Conservation (phyloP, 2,113 vertebrate genomes). For the Hemiprocne comata region DNA sequence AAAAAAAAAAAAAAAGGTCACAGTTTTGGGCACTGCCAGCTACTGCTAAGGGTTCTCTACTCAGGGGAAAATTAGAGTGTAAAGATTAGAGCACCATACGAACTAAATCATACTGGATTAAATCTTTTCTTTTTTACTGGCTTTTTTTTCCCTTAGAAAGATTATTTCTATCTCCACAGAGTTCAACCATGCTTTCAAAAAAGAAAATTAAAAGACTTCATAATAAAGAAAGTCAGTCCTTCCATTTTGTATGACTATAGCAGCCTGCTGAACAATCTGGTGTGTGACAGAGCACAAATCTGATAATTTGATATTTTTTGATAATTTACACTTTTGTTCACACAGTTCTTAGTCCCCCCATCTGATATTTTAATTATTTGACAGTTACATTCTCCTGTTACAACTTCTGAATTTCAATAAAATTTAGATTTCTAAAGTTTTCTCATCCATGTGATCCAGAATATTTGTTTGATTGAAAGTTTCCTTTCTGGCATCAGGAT, state of each 20-base stretch:
- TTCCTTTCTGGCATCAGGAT: background rate
- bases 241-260: background rate
- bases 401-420: background rate
- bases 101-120: background rate
- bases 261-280: slow-evolving; percentile 19
- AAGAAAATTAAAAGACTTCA: background rate
- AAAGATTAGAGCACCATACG: background rate
- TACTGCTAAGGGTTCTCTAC: background rate
- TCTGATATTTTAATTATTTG: background rate
- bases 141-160: background rate
- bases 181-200: background rate
- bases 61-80: background rate
- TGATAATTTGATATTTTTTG: background rate
- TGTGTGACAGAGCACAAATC: background rate
- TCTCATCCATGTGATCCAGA: background rate
- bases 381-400: background rate
- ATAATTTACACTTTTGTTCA: slow-evolving; percentile 8
- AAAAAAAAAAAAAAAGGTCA: background rate
- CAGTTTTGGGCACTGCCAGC: background rate
- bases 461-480: background rate
- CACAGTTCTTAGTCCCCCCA: background rate
- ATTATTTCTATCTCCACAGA: background rate
- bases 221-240: background rate
- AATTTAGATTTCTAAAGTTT: background rate
- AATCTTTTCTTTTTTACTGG: background rate